Base-by-base conservation (phyloP, 2,113 vertebrate genomes). In the Colossoma macropomum region DNA sequence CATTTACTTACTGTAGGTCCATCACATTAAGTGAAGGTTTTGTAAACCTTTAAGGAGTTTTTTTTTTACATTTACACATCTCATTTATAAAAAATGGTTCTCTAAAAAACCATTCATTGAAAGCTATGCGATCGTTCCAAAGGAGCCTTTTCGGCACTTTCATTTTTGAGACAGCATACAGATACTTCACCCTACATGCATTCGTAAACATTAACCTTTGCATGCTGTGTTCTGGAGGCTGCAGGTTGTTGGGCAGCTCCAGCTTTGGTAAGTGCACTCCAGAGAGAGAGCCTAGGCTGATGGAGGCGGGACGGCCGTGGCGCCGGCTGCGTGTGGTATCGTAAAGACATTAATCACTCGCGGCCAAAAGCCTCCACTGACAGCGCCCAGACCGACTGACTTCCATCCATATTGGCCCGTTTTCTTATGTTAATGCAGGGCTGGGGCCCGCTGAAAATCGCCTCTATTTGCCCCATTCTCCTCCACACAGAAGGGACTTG, bases 271-370 rank as follows among this genome's bases (percentile, higher is more conserved):
- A 82, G 73, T 59, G 60, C 68, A 54, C 72, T 76, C 62, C 21
- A 30, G n/a, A 34, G 74, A 70, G 48, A 70, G 34, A 68, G 48
- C 45, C 41, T 17, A 54, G 66, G 52, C 93, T 91, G 88, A 87
- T 63, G 88, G 90, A 84, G 92, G 93, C 93, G 85, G 95, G 92
- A 87, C 87, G 34, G 91, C 87, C 86, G 90, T 90, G 41, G 79
- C 73, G 50, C 91, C 86, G 86, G 92, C 95, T 93, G 94, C 90
- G 93, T 7, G 93, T 92, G 92, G 94, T 94, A 96, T 96, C 85
- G 93, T 95, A 96, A 96, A 96, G 96, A 94, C 95, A 97, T 97
- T 96, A 96, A 97, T 97, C 96, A 97, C 94, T 88, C 34, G 63
- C 50, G 81, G 88, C 90, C 94, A 94, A 96, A 96, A 96, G 94